Evolutionary conservation across 1,140 invertebrate genomes (phyloP).

Genomic region (Leptonema lineaticorne): DNA sequence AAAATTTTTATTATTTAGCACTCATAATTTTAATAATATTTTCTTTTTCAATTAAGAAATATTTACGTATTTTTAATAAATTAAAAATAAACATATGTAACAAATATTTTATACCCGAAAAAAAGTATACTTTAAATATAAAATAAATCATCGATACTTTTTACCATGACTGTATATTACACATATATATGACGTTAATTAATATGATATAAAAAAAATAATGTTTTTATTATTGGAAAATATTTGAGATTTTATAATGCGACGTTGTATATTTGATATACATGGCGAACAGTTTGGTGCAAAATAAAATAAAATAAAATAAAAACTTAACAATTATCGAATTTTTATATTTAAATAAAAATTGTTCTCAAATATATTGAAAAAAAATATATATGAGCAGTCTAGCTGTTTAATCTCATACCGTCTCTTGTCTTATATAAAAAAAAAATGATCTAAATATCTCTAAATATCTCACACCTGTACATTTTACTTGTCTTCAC

Average conservation of each 20-base stretch:
- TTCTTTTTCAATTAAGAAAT: too few relatives aligned
- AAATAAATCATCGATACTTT: too few relatives aligned
- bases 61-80: too few relatives aligned
- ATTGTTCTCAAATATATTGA: slow-evolving; percentile 25
- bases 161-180: too few relatives aligned
- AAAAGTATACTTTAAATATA: too few relatives aligned
- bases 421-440: slow-evolving; percentile 25
- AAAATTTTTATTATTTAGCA: too few relatives aligned
- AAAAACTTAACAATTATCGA: too few relatives aligned
- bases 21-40: too few relatives aligned
- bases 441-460: slow-evolving; percentile 12
- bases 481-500: slow-evolving; percentile 31
- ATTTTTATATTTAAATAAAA: slow-evolving; percentile 12
- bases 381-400: slow-evolving; percentile 14
- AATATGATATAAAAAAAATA: not conserved
- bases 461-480: slow-evolving; percentile 26
- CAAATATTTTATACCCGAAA: too few relatives aligned
- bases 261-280: slow-evolving; percentile 16
- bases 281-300: not conserved
- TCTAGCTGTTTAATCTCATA: slow-evolving; percentile 29
- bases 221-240: slow-evolving; percentile 13
- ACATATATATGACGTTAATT: slow-evolving; percentile 10
- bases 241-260: slow-evolving; percentile 21
- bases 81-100: too few relatives aligned
- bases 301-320: too few relatives aligned